Evolutionary conservation across 2,888 invertebrate species (phyloP).

Genomic region (Campoplex nolae): DNA sequence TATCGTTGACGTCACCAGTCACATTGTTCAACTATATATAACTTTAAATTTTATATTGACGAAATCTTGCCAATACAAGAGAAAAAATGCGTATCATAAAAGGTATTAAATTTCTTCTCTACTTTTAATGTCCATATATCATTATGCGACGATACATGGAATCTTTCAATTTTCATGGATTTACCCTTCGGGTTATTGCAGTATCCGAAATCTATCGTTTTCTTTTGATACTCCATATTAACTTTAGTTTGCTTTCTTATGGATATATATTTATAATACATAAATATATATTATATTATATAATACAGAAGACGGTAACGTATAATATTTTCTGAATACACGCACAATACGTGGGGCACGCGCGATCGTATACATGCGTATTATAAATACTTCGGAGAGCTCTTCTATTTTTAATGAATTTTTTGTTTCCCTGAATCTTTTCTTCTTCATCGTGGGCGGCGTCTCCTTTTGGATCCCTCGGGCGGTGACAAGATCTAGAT

Average conservation of each 20-base stretch:
- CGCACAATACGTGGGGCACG: constrained; percentile 62
- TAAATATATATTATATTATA: constrained; percentile 6
- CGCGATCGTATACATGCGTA: constrained; percentile 56
- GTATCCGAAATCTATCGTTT: constrained; percentile 41
- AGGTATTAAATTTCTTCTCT: not conserved
- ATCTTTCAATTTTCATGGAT: not conserved
- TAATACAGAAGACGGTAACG: constrained; percentile 34
- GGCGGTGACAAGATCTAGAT: constrained; percentile 76
- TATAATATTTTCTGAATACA: constrained; percentile 58
- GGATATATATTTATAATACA: not conserved
- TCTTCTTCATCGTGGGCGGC: constrained; percentile 50
- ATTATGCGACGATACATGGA: not conserved
- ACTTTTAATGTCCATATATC: constrained; percentile 10
- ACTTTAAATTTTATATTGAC: not conserved
- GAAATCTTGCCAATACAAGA: not conserved
- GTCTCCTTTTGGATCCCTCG: constrained; percentile 68
- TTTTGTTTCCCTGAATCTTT: constrained; percentile 10
- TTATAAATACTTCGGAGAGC: constrained; percentile 55
- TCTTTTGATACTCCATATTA: constrained; percentile 36
- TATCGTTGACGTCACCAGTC: constrained; percentile 3
- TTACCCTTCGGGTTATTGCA: not conserved
- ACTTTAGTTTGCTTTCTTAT: constrained; percentile 10
- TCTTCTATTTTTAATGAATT: constrained; percentile 33
- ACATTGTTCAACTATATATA: not conserved
- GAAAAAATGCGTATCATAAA: not conserved